Evolutionary conservation across 2,797 vertebrate genomes (phyloP).

Genomic region (Microchirus variegatus): DNA sequence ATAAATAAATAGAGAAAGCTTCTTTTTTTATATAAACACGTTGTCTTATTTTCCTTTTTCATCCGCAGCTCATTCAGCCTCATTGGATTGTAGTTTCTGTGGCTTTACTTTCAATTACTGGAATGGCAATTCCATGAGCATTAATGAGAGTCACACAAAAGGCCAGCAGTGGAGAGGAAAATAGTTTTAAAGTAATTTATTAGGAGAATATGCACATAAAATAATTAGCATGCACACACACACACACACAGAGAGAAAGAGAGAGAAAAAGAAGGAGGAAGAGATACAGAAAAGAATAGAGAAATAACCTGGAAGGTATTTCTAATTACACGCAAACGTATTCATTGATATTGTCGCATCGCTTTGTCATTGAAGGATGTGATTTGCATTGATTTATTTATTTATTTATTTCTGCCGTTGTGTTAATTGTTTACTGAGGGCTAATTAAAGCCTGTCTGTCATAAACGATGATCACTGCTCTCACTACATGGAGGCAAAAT

Average conservation of each 20-base stretch:
- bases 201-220: slow-evolving; percentile 20
- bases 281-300: not conserved
- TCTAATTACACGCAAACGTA: slow-evolving; percentile 77
- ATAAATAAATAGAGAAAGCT: slow-evolving; percentile 18
- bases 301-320: slow-evolving; percentile 57
- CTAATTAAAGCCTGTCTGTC: slow-evolving; percentile 80
- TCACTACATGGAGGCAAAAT: slow-evolving; percentile 61
- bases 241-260: slow-evolving; percentile 18
- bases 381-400: slow-evolving; percentile 76
- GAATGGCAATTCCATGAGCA: slow-evolving; percentile 62
- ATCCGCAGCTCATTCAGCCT: slow-evolving; percentile 49
- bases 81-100: slow-evolving; percentile 61
- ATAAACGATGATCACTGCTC: slow-evolving; percentile 68
- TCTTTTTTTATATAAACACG: slow-evolving; percentile 39
- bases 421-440: slow-evolving; percentile 81
- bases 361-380: slow-evolving; percentile 73
- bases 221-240: slow-evolving; percentile 20
- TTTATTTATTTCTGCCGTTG: slow-evolving; percentile 47
- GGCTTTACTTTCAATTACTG: slow-evolving; percentile 63
- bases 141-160: slow-evolving; percentile 71
- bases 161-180: slow-evolving; percentile 42
- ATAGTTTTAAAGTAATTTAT: slow-evolving; percentile 53
- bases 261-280: not conserved
- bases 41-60: slow-evolving; percentile 34
- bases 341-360: slow-evolving; percentile 72